Base-by-base conservation (phyloP, 2,888 invertebrate species). In the Lasioglossum villosulum region DNA sequence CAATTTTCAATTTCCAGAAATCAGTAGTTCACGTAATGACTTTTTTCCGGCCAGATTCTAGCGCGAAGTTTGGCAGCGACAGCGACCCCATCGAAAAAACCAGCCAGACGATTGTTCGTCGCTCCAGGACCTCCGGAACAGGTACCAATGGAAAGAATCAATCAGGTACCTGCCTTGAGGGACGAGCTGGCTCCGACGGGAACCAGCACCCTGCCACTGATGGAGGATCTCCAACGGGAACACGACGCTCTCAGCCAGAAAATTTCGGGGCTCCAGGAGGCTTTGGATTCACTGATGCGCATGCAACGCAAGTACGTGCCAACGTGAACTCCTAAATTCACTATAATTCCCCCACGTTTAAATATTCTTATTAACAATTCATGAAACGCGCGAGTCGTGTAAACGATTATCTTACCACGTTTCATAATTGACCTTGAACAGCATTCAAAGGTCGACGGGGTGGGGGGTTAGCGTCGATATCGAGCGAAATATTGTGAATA, bases 241-340 rank as follows among this genome's bases (percentile, higher is more conserved):
- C 95, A 97, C 75, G 95, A 95, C 77, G 89, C 91, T 45, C 93
- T 95, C 39, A 91, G 88, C 14, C 93, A 93, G 84, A 98, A 98
- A 96, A 98, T 99, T 93, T 97, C 98, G 94, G 98, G 98, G 94
- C 96, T 95, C 87, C 97, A 98, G 96, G 99, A 99, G 90, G 96
- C 98, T 76, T 96, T 99, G 90, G 98, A 98, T 93, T 96, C 97
- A 0, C 96, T 99, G 89, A 96, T 97, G 88, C 97, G 98, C 91
- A 97, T 98, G 94, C 99, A 99, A 94, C 96, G 96, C 92, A 96
- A 97, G 97, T 97, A 93, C 92, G 94, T 86, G 19, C 30, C 30
- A 63, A 63, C 30, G 1, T 16, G 1, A 30, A 27, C 63, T 30
- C 6, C 19, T 6, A 19, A 19, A 30, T 30, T 8, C 14, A 5